Base-by-base conservation (phyloP, 2,797 vertebrate genomes). In the Onychomys leucogaster region DNA sequence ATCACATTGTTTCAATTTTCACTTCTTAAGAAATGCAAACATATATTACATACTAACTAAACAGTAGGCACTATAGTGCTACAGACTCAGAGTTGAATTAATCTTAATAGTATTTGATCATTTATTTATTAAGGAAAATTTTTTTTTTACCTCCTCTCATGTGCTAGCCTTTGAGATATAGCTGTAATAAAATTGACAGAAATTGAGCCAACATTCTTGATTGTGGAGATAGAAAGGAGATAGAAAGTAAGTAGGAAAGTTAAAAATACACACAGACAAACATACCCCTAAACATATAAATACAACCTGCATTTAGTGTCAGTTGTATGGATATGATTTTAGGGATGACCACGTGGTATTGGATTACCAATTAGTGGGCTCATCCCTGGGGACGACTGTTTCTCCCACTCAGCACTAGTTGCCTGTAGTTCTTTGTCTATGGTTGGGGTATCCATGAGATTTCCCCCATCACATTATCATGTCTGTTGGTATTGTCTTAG, bases 51-150 rank as follows among this genome's bases (percentile, higher is more conserved):
- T 59, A 61, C 11, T 49, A 49, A 1, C 57, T 77, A 6, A 55
- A 32, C 6, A 34, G n/a, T 13, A 52, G 49, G 0, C 21, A 49
- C 25, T 55, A 7, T 57, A 7, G 61, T 63, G 49, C 55, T 88
- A 12, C n/a, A 41, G 63, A 32, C 46, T 81, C 59, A 78, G 52
- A 67, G 37, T 12, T 75, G 71, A 17, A 75, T 73, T 93, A 80
- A 1, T 57, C 16, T 92, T 92, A 29, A 85, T 90, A 61, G 19
- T 78, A 63, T 93, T 93, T 27, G 13, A 63, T 96, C 21, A 80
- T 88, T 93, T 91, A 88, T 92, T 95, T 43, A 80, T 91, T 95
- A 69, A 93, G 5, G 34, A 90, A 67, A 34, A 82, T 78, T 17
- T 77, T 67, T 85, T 82, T 82, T 71, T 59, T 21, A 85, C 2